phyloP scores from a whole-genome alignment of 2,888 invertebrate species.

The Ctenicera cuprea region DNA sequence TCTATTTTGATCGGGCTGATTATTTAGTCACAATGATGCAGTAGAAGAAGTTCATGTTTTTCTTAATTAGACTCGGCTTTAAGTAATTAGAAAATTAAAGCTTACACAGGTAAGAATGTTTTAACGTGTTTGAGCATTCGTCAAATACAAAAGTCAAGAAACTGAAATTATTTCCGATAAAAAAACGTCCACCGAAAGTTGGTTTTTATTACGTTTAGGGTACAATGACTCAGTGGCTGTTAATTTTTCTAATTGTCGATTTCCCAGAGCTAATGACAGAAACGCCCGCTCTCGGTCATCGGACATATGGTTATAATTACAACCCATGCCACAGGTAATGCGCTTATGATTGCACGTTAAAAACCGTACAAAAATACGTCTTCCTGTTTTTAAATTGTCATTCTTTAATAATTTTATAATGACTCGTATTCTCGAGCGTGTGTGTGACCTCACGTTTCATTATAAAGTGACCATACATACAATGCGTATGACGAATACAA shows the following conservation, averaged over 20 bases:
- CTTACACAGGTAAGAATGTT: slow-evolving; percentile 5
- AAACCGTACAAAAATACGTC: slow-evolving; percentile 72
- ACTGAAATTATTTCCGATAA: slow-evolving; percentile 35
- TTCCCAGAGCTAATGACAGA: slow-evolving; percentile 66
- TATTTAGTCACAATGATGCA: slow-evolving; percentile 18
- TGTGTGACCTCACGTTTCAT: slow-evolving; percentile 58
- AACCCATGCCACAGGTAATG: slow-evolving; percentile 68
- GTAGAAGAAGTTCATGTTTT: slow-evolving; percentile 7
- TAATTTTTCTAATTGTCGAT: slow-evolving; percentile 68
- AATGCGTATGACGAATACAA: slow-evolving; percentile 21
- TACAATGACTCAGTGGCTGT: slow-evolving; percentile 58
- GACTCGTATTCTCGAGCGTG: slow-evolving; percentile 58
- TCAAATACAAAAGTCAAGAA: slow-evolving; percentile 34
- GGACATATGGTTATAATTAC: slow-evolving; percentile 71
- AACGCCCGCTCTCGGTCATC: slow-evolving; percentile 64
- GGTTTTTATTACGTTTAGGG: slow-evolving; percentile 33
- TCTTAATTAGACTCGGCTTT: slow-evolving; percentile 32
- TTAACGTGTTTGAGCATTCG: slow-evolving; percentile 9
- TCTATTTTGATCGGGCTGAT: slow-evolving; percentile 18
- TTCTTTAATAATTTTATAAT: slow-evolving; percentile 72
- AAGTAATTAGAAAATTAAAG: slow-evolving; percentile 41
- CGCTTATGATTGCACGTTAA: slow-evolving; percentile 70
- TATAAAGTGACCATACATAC: slow-evolving; percentile 48
- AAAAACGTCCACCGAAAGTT: slow-evolving; percentile 27
- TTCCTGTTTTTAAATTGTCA: slow-evolving; percentile 73